A percentile compares a stretch with the other conserved stretches of the same genome.
Evolutionary conservation across 2,113 vertebrate genomes (phyloP).

Genomic region (Carollia perspicillata): DNA sequence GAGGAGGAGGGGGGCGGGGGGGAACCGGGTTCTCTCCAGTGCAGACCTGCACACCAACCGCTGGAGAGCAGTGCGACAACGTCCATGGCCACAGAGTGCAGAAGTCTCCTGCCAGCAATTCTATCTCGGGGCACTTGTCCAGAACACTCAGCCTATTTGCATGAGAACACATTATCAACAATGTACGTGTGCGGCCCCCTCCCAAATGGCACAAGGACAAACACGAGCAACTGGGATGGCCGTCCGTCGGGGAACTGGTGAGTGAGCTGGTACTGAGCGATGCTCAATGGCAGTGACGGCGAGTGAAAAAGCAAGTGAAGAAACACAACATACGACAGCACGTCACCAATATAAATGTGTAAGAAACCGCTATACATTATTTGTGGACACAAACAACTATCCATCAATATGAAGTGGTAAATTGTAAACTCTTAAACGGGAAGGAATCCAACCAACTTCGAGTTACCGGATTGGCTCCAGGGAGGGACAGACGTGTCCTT

Average conservation of each 20-base stretch:
- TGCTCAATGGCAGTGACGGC: neutral
- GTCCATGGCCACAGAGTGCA: too few species aligned
- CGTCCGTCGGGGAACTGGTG: neutral
- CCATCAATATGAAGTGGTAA: neutral
- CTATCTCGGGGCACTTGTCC: neutral
- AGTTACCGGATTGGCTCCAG: neutral
- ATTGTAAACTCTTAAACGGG: neutral
- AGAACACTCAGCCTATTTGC: neutral
- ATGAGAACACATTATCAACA: neutral
- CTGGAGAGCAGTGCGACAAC: neutral
- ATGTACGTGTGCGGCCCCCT: neutral
- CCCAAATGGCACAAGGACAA: neutral
- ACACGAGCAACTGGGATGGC: neutral
- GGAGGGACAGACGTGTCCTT: neutral
- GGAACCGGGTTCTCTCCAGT: too few species aligned
- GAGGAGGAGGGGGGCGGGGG: too few species aligned
- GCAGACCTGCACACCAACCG: neutral
- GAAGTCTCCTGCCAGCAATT: neutral
- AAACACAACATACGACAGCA: neutral
- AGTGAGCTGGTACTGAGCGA: neutral
- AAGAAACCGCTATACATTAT: neutral
- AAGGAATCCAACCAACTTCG: neutral
- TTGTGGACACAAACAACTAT: neutral
- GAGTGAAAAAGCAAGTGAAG: neutral
- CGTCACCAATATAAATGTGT: neutral